A percentile compares a stretch with the other conserved stretches of the same genome.
phyloP scores from a whole-genome alignment of 2,797 vertebrate genomes.

The Hypotaenidia philippensis region DNA sequence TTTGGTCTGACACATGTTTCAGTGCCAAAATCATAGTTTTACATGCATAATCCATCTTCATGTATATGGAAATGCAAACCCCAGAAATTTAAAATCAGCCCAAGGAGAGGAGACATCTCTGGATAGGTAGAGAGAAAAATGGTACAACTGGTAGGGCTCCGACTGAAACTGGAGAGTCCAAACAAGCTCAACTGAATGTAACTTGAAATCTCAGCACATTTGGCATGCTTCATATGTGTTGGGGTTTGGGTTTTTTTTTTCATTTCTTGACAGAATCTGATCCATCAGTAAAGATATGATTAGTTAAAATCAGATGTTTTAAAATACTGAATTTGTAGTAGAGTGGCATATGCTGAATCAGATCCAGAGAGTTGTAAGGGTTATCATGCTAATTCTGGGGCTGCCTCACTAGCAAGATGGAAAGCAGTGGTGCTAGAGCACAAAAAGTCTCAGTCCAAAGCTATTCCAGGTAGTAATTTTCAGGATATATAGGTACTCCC shows the following conservation, averaged over 20 bases:
- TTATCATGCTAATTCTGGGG: neutral
- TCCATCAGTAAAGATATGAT: neutral
- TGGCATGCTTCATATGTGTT: neutral
- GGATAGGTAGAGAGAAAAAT: neutral
- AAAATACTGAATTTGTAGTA: neutral
- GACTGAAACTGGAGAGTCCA: neutral
- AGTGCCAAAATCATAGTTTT: neutral
- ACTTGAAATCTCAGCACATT: neutral
- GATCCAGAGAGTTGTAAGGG: neutral
- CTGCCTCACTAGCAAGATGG: neutral
- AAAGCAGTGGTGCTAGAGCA: neutral
- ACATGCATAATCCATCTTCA: neutral
- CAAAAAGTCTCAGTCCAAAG: neutral
- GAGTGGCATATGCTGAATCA: neutral
- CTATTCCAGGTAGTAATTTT: neutral
- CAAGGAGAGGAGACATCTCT: neutral
- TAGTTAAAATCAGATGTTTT: neutral
- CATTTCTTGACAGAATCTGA: neutral
- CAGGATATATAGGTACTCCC: neutral
- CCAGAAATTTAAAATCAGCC: neutral
- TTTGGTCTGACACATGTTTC: neutral
- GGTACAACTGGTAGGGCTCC: neutral
- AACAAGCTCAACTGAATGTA: neutral
- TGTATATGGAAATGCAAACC: neutral
- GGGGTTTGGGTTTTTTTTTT: neutral